Percentiles rank a stretch among this genome's conserved stretches.
Evolutionary conservation across 2,113 vertebrate species (phyloP).

Genomic region (Tetrao urogallus): DNA sequence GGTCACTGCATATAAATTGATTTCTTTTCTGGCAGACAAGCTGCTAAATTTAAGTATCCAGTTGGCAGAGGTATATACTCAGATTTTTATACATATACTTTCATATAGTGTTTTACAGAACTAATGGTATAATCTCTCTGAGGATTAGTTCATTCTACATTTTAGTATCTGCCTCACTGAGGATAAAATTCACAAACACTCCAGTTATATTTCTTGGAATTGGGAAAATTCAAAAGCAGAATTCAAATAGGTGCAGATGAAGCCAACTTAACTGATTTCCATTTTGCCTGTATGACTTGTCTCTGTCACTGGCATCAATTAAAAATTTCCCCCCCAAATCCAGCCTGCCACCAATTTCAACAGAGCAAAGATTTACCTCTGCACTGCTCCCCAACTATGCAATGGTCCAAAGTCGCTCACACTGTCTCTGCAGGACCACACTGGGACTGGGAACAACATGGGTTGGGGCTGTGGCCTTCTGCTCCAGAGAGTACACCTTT

Average conservation of each 20-base stretch:
- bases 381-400: not conserved
- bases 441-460: accelerated
- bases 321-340: not conserved
- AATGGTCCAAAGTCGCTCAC: not conserved
- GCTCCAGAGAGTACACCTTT: not conserved
- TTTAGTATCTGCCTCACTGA: not conserved
- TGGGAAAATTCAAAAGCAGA: not conserved
- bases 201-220: not conserved
- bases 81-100: not conserved
- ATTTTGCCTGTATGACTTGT: not conserved
- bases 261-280: not conserved
- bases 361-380: not conserved
- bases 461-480: not conserved
- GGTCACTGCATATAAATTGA: slow-evolving; percentile 42
- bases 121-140: not conserved
- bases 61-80: not conserved
- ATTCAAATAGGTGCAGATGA: not conserved
- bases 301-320: not conserved
- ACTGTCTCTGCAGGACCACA: not conserved
- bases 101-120: not conserved
- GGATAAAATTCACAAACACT: not conserved
- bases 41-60: not conserved
- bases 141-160: not conserved
- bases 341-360: not conserved
- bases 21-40: not conserved